phyloP scores from a whole-genome alignment of 1,140 invertebrate species.

The Babylonia areolata region DNA sequence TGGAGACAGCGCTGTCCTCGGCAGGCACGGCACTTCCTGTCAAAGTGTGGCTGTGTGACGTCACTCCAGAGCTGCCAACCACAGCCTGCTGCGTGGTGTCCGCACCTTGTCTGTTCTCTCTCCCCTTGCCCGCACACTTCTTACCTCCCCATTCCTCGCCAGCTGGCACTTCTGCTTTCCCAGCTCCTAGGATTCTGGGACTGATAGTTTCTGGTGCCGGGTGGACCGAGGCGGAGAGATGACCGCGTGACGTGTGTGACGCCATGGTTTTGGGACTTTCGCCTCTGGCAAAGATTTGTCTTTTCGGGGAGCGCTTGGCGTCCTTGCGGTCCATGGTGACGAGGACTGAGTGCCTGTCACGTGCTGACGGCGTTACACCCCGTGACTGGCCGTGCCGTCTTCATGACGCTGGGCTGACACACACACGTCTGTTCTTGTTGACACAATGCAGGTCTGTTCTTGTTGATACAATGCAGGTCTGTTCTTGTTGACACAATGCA shows the following conservation, averaged over 20 bases:
- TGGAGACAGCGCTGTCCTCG: background rate
- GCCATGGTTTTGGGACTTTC: background rate
- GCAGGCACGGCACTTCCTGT: background rate
- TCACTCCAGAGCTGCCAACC: background rate
- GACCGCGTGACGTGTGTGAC: background rate
- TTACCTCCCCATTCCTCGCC: background rate
- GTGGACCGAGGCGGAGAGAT: background rate
- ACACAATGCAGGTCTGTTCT: too few relatives aligned
- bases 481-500: too few relatives aligned
- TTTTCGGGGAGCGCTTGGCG: background rate
- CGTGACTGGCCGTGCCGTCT: too few relatives aligned
- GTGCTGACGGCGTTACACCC: too few relatives aligned
- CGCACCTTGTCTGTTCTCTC: background rate
- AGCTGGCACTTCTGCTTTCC: background rate
- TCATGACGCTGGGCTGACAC: too few relatives aligned
- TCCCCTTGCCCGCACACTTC: background rate
- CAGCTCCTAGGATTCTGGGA: slow-evolving; percentile 1
- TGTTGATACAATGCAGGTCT: too few relatives aligned
- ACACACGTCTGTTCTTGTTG: too few relatives aligned
- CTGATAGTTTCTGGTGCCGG: slow-evolving; percentile 21
- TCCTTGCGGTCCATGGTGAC: background rate
- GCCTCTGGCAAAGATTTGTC: background rate
- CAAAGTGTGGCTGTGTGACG: background rate
- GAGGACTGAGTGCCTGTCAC: too few relatives aligned
- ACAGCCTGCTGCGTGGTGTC: too few relatives aligned